These are phyloP conservation scores for Neosilurus mollespiculum DNA, from an alignment of 2,797 vertebrate species.

Conservation along the genomic window DNA sequence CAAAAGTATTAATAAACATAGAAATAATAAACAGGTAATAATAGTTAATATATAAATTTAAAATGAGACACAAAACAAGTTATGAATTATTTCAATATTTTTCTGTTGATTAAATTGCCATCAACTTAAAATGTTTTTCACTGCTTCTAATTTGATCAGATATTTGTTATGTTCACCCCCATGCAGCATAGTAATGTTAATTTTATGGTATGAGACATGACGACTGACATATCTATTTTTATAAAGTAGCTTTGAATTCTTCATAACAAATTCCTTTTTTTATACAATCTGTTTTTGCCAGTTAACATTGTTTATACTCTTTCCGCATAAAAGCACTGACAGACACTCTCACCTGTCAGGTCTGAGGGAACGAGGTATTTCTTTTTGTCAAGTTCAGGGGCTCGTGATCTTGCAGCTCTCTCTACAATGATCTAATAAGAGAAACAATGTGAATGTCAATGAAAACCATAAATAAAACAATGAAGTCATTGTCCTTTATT, in stretches of 20 bases:
- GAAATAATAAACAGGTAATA: too few species aligned
- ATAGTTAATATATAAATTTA: too few species aligned
- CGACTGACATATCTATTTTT: not conserved
- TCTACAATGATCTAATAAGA: constrained; percentile 76
- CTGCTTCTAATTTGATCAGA: not conserved
- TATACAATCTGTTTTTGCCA: not conserved
- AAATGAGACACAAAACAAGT: not conserved
- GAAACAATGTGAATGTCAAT: not conserved
- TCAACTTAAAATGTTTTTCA: not conserved
- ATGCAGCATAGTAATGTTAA: not conserved
- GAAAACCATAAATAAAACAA: not conserved
- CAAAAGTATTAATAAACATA: not conserved
- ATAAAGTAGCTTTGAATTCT: not conserved
- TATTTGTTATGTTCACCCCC: not conserved
- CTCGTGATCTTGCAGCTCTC: constrained; percentile 72
- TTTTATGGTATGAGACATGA: not conserved
- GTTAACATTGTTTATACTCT: not conserved
- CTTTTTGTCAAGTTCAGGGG: constrained; percentile 81
- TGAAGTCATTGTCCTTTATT: not conserved
- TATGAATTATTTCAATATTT: not conserved
- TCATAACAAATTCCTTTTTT: not conserved
- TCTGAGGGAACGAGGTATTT: constrained; percentile 81
- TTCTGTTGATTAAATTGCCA: not conserved
- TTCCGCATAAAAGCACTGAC: not conserved
- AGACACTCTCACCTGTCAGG: constrained; percentile 72